Base-by-base conservation (phyloP, 2,113 vertebrate species). In the Hucho hucho region DNA sequence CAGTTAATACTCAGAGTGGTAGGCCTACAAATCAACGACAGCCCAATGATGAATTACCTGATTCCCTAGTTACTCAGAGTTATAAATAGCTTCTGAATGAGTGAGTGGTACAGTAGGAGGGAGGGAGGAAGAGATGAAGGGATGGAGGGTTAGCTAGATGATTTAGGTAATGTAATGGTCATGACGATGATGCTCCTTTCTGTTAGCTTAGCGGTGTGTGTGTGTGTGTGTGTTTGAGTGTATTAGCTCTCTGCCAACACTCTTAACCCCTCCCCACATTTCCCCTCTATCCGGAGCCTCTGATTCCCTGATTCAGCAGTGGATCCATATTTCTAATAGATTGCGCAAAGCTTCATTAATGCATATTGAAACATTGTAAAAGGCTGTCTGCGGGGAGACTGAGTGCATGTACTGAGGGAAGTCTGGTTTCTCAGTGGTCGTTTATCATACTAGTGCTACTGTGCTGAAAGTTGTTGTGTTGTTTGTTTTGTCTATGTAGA, bases 241-340 rank as follows among this genome's bases (percentile, higher is more conserved):
- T 43, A 43, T 37, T 37, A 37, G 37, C 37, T 37, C 7, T 37
- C 61, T 82, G 80, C 78, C 80, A 82, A 80, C 69, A 11, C 18
- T 53, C 26, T 13, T 26, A 61, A 77, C 74, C 26, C 20, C 25
- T 43, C 37, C 32, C 32, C 4, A 2, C 47, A 14, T 49, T 3
- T 14, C 47, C 47, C 32, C 47, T 13, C 58, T 56, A 7, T 37
- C 9, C 7, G 7, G 73, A 74, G 64, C 47, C 47, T 49, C 47
- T 16, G 14, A 49, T 37, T 9, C 3, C 64, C 73, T 67, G 75
- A 69, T 78, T 81, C 72, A 77, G 77, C 80, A 84, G 78, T 75
- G 64, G 75, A 84, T 77, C 79, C 84, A 75, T 71, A 67, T 79
- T 75, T 66, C 58, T 81, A 82, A 86, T 83, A 70, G 47, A 71